Conservation (phyloP, 2,113 vertebrate species). For the Tringa solitaria region DNA sequence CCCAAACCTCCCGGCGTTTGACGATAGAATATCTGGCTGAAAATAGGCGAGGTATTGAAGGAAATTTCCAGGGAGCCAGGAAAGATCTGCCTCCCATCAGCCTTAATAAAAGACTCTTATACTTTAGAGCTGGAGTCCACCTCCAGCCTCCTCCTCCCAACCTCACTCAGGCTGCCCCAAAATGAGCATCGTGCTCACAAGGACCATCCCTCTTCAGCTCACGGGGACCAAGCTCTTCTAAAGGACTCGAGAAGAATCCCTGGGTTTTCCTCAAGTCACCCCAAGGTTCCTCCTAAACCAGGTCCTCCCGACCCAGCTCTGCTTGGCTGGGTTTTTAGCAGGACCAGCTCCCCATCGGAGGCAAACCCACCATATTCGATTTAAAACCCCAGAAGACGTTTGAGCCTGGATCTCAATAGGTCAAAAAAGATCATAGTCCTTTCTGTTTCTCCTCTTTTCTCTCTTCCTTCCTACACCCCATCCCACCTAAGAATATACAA, state of each 20-base stretch:
- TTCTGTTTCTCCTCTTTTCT: not conserved
- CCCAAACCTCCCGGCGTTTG: not conserved
- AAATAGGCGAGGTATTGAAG: not conserved
- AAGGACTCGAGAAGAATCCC: not conserved
- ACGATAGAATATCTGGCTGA: not conserved
- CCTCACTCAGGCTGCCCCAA: not conserved
- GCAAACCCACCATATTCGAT: not conserved
- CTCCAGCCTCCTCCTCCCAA: not conserved
- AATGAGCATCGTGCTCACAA: slow-evolving; percentile 5
- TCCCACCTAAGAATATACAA: not conserved
- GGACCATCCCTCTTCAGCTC: not conserved
- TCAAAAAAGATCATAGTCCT: not conserved
- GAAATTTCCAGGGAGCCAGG: not conserved
- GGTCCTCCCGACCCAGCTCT: not conserved
- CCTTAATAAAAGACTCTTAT: not conserved
- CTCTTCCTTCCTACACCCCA: not conserved
- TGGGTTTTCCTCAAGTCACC: not conserved
- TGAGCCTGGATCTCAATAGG: not conserved
- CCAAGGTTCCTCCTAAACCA: slow-evolving; percentile 4
- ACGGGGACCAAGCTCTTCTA: not conserved
- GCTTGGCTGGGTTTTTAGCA: not conserved
- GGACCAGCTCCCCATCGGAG: not conserved
- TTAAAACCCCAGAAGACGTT: not conserved
- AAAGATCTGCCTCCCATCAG: not conserved
- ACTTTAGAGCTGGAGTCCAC: not conserved